Base-by-base conservation (phyloP, 2,113 vertebrate genomes). In the Dipodomys ordii region DNA sequence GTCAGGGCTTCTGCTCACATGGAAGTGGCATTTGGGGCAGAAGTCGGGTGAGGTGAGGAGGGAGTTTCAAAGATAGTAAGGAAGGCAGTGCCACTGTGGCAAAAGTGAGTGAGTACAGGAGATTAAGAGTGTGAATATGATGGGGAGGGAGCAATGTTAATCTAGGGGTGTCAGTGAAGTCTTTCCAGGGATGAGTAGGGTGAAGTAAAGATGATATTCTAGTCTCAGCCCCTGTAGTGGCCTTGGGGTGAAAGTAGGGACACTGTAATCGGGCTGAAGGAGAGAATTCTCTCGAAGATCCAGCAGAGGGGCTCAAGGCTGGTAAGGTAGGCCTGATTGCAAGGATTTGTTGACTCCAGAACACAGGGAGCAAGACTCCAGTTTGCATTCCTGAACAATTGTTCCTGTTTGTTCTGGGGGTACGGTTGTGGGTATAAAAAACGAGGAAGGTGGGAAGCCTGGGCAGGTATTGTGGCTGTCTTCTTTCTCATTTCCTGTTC, bases 1-100 rank as follows among this genome's bases (percentile, higher is more conserved):
- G 27, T 57, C 18, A 27, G 0, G 7, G 76, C 49, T 46, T 67
- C 39, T 27, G 27, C 10, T 57, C 25, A 22, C 32, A 49, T 1
- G 30, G 25, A 57, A 57, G 3, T 57, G 53, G 53, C 15, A 4
- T 57, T 57, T 57, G 53, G 53, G 53, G 15, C 53, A 57, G 53
- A 57, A 57, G 53, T 15, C 53, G 15, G 53, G 1, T 57, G 16
- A 57, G 53, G 3, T 1, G 6, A 5, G 28, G 32, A 9, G 0
- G 11, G 25, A 16, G 20, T 0, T 3, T 71, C 72, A 30, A 10
- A 6, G 12, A 32, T 53, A 8, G 18, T 2, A 12, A 57, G 12
- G 5, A 20, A 60, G 2, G 15, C 13, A 3, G 0, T 0, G 0
- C 18, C 20, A 9, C 10, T 27, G 35, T 13, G 11, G 46, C 4